A percentile compares a stretch with the other conserved stretches of the same genome.
Evolutionary conservation across 2,797 vertebrate genomes (phyloP).

Genomic region (Nyctalus aviator): DNA sequence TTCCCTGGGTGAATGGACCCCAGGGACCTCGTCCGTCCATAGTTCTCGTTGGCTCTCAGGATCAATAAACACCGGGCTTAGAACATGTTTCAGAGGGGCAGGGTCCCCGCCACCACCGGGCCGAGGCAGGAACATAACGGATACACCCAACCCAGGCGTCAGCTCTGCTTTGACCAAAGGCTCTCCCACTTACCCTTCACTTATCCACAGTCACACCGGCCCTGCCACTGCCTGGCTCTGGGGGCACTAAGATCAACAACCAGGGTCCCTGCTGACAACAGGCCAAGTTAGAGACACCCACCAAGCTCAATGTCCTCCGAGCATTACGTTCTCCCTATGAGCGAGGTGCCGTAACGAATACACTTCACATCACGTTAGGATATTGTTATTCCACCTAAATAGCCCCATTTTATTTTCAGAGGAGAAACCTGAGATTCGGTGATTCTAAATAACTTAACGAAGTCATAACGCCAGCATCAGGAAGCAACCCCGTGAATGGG

Average conservation of each 20-base stretch:
- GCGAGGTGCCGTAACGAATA: neutral
- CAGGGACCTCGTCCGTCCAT: neutral
- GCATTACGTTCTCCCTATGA: neutral
- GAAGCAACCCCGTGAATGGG: neutral
- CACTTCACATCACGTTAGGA: neutral
- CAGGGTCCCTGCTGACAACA: neutral
- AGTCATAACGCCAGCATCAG: neutral
- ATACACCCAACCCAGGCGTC: neutral
- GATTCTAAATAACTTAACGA: neutral
- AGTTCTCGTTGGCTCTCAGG: neutral
- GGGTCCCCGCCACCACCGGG: neutral
- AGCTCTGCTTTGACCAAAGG: neutral
- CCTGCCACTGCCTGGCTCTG: neutral
- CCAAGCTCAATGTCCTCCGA: fast-evolving
- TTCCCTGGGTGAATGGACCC: neutral
- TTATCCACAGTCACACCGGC: neutral
- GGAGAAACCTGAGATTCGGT: neutral
- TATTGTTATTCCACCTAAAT: neutral
- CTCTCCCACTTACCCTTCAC: neutral
- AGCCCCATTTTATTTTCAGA: neutral
- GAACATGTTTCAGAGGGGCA: neutral
- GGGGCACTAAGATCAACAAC: neutral
- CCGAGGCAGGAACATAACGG: neutral
- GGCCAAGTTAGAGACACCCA: neutral
- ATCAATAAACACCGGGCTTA: neutral